Evolutionary conservation across 2,113 vertebrate genomes (phyloP).

Genomic region (Cryptomyrus ogoouensis): DNA sequence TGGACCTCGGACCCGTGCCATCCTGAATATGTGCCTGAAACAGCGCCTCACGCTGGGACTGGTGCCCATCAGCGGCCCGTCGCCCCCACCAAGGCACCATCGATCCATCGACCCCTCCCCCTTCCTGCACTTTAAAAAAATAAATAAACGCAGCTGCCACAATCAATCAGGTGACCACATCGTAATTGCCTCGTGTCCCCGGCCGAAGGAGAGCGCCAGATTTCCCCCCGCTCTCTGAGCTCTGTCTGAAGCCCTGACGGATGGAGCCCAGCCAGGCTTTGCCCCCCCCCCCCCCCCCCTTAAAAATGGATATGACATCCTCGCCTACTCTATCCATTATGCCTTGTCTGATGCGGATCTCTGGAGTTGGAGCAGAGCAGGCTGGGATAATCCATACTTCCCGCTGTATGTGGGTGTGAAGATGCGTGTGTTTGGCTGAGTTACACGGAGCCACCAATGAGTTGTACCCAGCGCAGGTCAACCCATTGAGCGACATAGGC

Average conservation of each 20-base stretch:
- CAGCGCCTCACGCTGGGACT: background rate
- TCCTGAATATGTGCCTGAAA: background rate
- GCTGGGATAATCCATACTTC: background rate
- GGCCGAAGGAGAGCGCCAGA: slow-evolving; percentile 26
- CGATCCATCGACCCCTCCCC: slow-evolving; percentile 4
- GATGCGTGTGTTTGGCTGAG: background rate
- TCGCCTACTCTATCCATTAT: slow-evolving; percentile 29
- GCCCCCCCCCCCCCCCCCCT: slow-evolving; percentile 19
- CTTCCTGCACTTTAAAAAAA: slow-evolving; percentile 2
- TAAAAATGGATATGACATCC: slow-evolving; percentile 31
- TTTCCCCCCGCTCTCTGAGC: slow-evolving; percentile 31
- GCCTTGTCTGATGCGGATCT: slow-evolving; percentile 24
- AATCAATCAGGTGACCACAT: slow-evolving; percentile 36
- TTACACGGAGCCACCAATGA: background rate
- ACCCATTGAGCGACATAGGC: background rate
- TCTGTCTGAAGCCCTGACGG: slow-evolving; percentile 30
- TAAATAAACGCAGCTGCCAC: slow-evolving; percentile 14
- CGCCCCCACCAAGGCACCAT: background rate
- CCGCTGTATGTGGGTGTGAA: background rate
- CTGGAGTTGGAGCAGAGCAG: background rate
- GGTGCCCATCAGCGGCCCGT: background rate
- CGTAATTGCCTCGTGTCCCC: slow-evolving; percentile 35
- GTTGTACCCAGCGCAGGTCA: background rate
- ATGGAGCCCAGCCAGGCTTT: slow-evolving; percentile 24
- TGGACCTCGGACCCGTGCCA: background rate